phyloP scores from a whole-genome alignment of 2,797 vertebrate species.

The Gobio occitaniae region DNA sequence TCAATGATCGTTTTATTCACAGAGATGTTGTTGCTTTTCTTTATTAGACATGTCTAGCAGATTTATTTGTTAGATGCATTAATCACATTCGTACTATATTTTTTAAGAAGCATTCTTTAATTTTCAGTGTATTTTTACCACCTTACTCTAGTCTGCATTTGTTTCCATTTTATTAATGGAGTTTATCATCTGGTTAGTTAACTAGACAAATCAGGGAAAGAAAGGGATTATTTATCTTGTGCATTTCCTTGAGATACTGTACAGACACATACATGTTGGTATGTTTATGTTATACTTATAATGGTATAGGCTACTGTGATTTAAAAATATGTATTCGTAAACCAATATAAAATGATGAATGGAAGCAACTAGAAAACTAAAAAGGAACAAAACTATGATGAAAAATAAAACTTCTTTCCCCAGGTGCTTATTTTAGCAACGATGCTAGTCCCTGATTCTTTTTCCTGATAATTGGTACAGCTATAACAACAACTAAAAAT shows the following conservation, averaged over 20 bases:
- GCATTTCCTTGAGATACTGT: constrained; percentile 5
- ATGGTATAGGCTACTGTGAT: background rate
- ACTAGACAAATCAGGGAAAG: background rate
- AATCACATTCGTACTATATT: background rate
- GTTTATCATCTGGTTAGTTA: background rate
- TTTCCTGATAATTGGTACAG: background rate
- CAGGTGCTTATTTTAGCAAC: background rate
- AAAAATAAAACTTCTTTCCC: background rate
- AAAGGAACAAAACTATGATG: background rate
- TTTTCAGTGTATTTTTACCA: background rate
- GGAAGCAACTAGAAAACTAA: background rate
- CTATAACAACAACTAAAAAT: background rate
- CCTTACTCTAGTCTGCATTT: background rate
- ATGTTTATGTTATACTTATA: background rate
- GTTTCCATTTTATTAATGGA: background rate
- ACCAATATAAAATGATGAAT: background rate
- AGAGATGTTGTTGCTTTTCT: background rate
- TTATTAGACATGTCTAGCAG: background rate
- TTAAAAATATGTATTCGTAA: background rate
- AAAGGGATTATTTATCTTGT: no score
- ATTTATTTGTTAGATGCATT: background rate
- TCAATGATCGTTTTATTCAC: no score
- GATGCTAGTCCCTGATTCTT: background rate
- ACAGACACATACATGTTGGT: background rate
- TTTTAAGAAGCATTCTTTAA: background rate